Evolutionary conservation across 2,888 invertebrate species (phyloP).

Genomic region (Hoplodrina ambigua): DNA sequence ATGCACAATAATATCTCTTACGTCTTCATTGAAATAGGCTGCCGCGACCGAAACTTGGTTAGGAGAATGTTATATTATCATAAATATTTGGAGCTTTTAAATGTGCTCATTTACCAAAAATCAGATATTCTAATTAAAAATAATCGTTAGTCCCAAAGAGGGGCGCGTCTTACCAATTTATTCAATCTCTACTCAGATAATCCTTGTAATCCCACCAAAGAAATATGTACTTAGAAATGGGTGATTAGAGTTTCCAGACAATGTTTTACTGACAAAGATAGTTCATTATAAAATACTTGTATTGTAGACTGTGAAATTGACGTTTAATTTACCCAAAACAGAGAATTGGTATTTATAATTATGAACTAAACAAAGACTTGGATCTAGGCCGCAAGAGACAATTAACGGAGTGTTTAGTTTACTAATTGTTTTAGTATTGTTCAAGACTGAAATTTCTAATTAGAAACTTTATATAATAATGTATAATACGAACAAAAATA

Average conservation of each 20-base stretch:
- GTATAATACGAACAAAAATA: background rate
- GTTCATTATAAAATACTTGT: slow-evolving; percentile 41
- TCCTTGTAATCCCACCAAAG: slow-evolving; percentile 33
- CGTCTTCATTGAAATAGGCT: no score
- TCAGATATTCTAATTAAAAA: slow-evolving; percentile 30
- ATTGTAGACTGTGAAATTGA: slow-evolving; percentile 27
- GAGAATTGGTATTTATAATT: slow-evolving; percentile 31
- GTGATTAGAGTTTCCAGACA: slow-evolving; percentile 34
- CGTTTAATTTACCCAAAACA: slow-evolving; percentile 32
- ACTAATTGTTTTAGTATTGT: slow-evolving; percentile 17
- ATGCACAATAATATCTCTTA: no score
- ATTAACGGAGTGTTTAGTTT: slow-evolving; percentile 29
- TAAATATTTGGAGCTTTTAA: background rate
- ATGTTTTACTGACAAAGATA: slow-evolving; percentile 20
- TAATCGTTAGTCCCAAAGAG: slow-evolving; percentile 9
- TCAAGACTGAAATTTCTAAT: slow-evolving; percentile 13
- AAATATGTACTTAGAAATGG: slow-evolving; percentile 32
- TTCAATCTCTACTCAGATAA: slow-evolving; percentile 35
- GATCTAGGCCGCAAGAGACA: slow-evolving; percentile 32
- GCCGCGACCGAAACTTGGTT: background rate
- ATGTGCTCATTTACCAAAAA: background rate
- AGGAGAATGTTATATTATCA: background rate
- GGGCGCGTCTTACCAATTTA: slow-evolving; percentile 20
- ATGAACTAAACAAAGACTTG: slow-evolving; percentile 21
- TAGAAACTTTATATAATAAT: slow-evolving; percentile 1